Percentiles rank a stretch among this genome's conserved stretches.
Evolutionary conservation across 1,140 invertebrate species (phyloP).

Genomic region (Orius laevigatus): DNA sequence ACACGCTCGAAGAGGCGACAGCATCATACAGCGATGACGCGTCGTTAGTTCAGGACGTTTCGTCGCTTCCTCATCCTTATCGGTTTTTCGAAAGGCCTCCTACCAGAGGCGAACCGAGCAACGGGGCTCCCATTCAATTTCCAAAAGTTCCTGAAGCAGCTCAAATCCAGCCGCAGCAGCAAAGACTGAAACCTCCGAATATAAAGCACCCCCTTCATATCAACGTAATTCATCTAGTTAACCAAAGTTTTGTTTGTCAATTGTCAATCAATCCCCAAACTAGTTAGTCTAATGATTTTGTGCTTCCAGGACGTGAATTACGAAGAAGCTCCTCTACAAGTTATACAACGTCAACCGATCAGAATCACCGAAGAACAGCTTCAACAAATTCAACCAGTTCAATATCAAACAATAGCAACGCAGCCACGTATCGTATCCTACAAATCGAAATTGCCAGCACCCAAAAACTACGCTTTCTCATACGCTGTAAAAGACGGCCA

Average conservation of each 20-base stretch:
- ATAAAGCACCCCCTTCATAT: slow-evolving; percentile 11
- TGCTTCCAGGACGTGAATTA: no score
- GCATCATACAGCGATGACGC: not conserved
- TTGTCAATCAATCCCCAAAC: no score
- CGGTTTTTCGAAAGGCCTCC: slow-evolving; percentile 13
- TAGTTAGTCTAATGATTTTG: no score
- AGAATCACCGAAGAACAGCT: no score
- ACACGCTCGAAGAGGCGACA: slow-evolving; percentile 3
- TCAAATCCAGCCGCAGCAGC: not conserved
- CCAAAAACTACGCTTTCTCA: slow-evolving; percentile 36
- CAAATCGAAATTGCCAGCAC: slow-evolving; percentile 11
- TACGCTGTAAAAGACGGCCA: slow-evolving; percentile 34
- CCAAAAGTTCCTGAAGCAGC: slow-evolving; percentile 16
- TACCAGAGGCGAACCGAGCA: slow-evolving; percentile 5
- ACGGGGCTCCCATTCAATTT: slow-evolving; percentile 17
- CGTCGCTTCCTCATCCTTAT: slow-evolving; percentile 12
- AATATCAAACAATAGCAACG: no score
- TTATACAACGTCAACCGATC: no score
- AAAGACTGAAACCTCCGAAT: slow-evolving; percentile 7
- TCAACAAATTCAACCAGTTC: no score
- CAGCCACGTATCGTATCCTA: no score
- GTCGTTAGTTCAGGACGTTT: not conserved
- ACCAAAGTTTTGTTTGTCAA: no score
- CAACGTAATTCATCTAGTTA: no score
- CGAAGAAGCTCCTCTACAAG: no score